A percentile compares a stretch with the other conserved stretches of the same genome.
Evolutionary conservation across 2,888 invertebrate species (phyloP).

Genomic region (Ormyrus nitidulus): DNA sequence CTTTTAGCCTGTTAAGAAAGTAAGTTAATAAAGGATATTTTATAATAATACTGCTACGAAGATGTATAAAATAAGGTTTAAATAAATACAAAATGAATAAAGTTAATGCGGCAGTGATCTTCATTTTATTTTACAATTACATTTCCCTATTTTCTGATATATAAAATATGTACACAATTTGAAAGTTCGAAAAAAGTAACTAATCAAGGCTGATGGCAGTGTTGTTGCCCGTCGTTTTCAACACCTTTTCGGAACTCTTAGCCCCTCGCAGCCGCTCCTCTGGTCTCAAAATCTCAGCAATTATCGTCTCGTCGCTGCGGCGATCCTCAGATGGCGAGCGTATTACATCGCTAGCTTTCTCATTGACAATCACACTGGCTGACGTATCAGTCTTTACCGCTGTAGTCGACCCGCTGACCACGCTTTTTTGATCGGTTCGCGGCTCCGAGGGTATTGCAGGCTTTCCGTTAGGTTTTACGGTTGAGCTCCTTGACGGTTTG

Average conservation of each 20-base stretch:
- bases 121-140: constrained; percentile 57
- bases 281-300: constrained; percentile 73
- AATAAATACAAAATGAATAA: no score
- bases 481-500: constrained; percentile 58
- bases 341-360: constrained; percentile 54
- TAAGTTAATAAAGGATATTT: no score
- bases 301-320: constrained; percentile 72
- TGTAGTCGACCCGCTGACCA: constrained; percentile 64
- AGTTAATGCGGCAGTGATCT: constrained; percentile 58
- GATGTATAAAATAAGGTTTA: no score
- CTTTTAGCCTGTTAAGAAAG: no score
- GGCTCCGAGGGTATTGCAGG: constrained; percentile 11
- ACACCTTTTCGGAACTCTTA: constrained; percentile 68
- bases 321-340: constrained; percentile 60
- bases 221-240: constrained; percentile 71
- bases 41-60: no score
- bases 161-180: constrained; percentile 73
- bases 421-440: constrained; percentile 62
- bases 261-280: constrained; percentile 69
- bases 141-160: constrained; percentile 58
- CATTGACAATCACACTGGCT: constrained; percentile 46
- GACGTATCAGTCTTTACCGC: constrained; percentile 58
- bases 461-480: constrained; percentile 69
- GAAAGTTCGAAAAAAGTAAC: constrained; percentile 62
- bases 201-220: constrained; percentile 75